A percentile compares a stretch with the other conserved stretches of the same genome.
phyloP scores from a whole-genome alignment of 2,888 invertebrate species.

The Epicampocera succincta region DNA sequence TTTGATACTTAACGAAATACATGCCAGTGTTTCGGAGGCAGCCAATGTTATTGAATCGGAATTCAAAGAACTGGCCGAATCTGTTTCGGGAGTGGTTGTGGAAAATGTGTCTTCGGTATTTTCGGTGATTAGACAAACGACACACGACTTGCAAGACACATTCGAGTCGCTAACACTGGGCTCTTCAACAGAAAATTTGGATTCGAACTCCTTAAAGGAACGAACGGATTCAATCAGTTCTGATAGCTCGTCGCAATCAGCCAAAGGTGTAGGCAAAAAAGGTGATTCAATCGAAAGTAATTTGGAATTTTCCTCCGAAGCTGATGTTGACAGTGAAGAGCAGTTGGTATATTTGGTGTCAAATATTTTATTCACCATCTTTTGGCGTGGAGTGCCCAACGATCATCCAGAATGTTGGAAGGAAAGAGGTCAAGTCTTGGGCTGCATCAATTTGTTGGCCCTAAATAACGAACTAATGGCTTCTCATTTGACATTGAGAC shows the following conservation, averaged over 20 bases:
- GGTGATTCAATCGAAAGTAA: constrained; percentile 76
- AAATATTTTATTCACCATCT: constrained; percentile 83
- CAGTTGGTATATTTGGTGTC: constrained; percentile 84
- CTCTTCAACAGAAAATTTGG: constrained; percentile 75
- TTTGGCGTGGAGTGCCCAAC: constrained; percentile 85
- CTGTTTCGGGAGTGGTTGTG: constrained; percentile 82
- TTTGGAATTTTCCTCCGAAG: constrained; percentile 79
- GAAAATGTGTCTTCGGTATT: constrained; percentile 83
- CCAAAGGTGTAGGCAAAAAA: constrained; percentile 74
- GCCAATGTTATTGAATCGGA: constrained; percentile 82
- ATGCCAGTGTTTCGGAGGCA: constrained; percentile 82
- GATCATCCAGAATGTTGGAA: constrained; percentile 84
- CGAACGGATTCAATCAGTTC: constrained; percentile 79
- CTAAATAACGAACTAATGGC: constrained; percentile 83
- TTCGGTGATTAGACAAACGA: constrained; percentile 82
- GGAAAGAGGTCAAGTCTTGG: constrained; percentile 84
- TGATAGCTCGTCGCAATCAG: constrained; percentile 79
- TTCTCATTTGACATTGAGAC: constrained; percentile 83
- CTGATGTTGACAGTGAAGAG: constrained; percentile 82
- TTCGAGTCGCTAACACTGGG: constrained; percentile 79
- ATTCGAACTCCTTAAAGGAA: constrained; percentile 68
- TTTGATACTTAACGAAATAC: constrained; percentile 80
- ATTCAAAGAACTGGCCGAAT: constrained; percentile 83
- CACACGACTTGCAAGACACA: constrained; percentile 82
- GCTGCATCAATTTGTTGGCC: constrained; percentile 84